Evolutionary conservation across 2,888 invertebrate genomes (phyloP).

Genomic region (Catocala sponsa): DNA sequence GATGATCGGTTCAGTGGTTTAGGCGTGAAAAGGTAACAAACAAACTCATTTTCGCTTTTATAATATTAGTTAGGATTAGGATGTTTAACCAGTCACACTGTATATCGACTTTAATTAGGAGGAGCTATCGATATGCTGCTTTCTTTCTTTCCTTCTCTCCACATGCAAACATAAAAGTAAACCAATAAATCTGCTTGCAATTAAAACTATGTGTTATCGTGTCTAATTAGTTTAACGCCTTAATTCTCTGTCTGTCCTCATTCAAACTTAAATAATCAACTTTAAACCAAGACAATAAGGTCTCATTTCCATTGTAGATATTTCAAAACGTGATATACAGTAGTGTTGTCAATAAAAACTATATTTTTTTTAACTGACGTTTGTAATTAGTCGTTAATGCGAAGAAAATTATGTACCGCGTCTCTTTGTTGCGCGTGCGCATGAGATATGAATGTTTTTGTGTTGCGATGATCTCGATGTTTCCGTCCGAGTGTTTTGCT

Average conservation of each 20-base stretch:
- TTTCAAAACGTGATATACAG: conserved; percentile 12
- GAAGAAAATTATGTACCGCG: conserved; percentile 68
- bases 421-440: conserved; percentile 63
- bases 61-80: too few relatives aligned
- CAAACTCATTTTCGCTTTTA: too few relatives aligned
- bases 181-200: conserved; percentile 33
- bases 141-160: conserved; percentile 28
- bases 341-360: conserved; percentile 10
- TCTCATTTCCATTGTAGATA: neutral
- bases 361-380: conserved; percentile 48
- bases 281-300: conserved; percentile 7
- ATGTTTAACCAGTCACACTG: too few relatives aligned
- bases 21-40: too few relatives aligned
- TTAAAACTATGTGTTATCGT: conserved; percentile 37
- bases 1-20: too few relatives aligned
- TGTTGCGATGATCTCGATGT: conserved; percentile 68
- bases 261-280: conserved; percentile 12
- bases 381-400: conserved; percentile 75
- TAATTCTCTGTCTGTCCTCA: conserved; percentile 14
- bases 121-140: conserved; percentile 6
- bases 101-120: neutral
- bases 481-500: conserved; percentile 73
- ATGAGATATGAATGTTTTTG: conserved; percentile 64
- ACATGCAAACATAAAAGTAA: conserved; percentile 26
- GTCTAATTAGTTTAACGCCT: conserved; percentile 40